These are phyloP conservation scores for Rhabdophis nuchalis DNA, from an alignment of 2,797 vertebrate genomes.

Conservation along the genomic window DNA sequence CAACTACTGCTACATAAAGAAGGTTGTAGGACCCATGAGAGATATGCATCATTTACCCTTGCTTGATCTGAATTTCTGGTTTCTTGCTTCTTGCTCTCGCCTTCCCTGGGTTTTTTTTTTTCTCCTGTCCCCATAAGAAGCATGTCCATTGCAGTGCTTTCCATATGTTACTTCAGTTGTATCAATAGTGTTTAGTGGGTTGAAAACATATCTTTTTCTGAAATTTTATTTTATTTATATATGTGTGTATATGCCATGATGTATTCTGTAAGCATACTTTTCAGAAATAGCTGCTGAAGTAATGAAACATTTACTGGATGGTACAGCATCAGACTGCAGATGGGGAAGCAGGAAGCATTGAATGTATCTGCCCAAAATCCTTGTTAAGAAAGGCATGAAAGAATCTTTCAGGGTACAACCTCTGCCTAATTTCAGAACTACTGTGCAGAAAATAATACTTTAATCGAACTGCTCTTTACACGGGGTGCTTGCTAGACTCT, in stretches of 20 bases:
- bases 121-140: not conserved
- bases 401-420: not conserved
- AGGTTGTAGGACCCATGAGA: not conserved
- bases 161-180: not conserved
- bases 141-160: not conserved
- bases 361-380: not conserved
- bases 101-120: not conserved
- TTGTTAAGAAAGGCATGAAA: not conserved
- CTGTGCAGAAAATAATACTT: not conserved
- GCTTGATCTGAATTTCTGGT: not conserved
- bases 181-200: not conserved
- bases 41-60: not conserved
- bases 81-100: not conserved
- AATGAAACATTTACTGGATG: not conserved
- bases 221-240: not conserved
- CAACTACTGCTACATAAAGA: not conserved
- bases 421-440: not conserved
- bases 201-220: not conserved
- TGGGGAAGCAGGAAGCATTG: not conserved
- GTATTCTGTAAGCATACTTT: not conserved
- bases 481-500: not conserved
- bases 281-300: not conserved
- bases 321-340: not conserved
- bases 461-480: not conserved
- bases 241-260: not conserved